phyloP scores from a whole-genome alignment of 1,140 invertebrate species.

The Pissodes strobi region DNA sequence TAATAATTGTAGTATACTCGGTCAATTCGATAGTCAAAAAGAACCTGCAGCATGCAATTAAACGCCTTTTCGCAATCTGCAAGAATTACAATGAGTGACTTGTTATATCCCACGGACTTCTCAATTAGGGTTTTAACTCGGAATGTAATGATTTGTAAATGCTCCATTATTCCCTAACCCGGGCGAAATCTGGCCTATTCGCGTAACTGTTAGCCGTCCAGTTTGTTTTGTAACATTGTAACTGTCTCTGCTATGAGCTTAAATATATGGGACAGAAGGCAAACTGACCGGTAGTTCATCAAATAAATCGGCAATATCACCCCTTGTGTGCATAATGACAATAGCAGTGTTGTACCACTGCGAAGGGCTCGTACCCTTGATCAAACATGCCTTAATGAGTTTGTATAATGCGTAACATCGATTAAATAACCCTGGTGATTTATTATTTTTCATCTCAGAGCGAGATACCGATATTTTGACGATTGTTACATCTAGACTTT shows the following conservation, averaged over 20 bases:
- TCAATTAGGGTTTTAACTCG: background rate
- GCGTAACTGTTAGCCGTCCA: background rate
- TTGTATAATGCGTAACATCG: background rate
- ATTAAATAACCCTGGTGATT: background rate
- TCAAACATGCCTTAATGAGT: background rate
- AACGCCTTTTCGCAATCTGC: background rate
- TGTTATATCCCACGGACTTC: background rate
- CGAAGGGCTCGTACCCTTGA: background rate
- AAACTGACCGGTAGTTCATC: no score
- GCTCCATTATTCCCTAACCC: background rate
- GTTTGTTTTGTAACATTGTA: background rate
- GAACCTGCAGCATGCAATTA: background rate
- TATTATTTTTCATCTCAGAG: background rate
- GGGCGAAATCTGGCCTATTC: background rate
- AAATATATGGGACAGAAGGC: background rate
- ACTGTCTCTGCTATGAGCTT: background rate
- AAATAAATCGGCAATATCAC: background rate
- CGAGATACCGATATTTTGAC: background rate
- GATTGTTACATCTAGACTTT: background rate
- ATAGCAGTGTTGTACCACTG: background rate
- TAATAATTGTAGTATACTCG: background rate
- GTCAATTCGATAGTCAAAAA: background rate
- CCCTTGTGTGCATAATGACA: background rate
- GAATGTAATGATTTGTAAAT: background rate
- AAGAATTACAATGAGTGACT: background rate